phyloP scores from a whole-genome alignment of 2,797 vertebrate genomes.

The Sebastolobus alascanus region DNA sequence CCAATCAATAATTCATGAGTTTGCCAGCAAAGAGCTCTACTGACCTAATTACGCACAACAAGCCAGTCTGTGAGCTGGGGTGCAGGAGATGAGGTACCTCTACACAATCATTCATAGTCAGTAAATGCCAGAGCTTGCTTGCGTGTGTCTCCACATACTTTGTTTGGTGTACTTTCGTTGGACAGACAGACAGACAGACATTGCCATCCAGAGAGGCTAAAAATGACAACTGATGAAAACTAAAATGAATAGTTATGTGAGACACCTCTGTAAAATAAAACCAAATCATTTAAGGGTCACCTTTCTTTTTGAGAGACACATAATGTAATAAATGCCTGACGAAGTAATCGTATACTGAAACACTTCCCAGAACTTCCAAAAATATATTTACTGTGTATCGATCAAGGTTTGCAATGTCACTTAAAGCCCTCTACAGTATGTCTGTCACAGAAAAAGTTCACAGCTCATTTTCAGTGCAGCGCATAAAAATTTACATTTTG shows the following conservation, averaged over 20 bases:
- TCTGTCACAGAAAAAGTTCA: neutral
- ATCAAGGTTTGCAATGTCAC: neutral
- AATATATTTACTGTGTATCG: neutral
- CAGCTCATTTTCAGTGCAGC: neutral
- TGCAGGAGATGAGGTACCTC: neutral
- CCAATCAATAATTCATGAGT: conserved; percentile 74
- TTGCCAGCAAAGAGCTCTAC: conserved; percentile 61
- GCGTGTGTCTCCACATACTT: neutral
- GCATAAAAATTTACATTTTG: neutral
- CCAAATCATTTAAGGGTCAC: neutral
- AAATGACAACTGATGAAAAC: neutral
- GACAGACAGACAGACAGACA: no score
- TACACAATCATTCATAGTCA: neutral
- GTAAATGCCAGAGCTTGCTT: neutral
- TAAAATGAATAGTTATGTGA: neutral
- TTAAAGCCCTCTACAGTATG: neutral
- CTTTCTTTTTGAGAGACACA: neutral
- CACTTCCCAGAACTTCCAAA: neutral
- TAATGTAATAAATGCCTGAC: neutral
- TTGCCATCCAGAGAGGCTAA: neutral
- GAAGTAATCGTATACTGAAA: neutral
- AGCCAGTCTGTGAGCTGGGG: conserved; percentile 13
- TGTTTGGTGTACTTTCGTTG: neutral
- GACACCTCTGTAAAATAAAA: conserved; percentile 8
- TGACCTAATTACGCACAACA: conserved; percentile 71